Evolutionary conservation across 2,888 invertebrate genomes (phyloP).

Genomic region (Bombyx huttoni): DNA sequence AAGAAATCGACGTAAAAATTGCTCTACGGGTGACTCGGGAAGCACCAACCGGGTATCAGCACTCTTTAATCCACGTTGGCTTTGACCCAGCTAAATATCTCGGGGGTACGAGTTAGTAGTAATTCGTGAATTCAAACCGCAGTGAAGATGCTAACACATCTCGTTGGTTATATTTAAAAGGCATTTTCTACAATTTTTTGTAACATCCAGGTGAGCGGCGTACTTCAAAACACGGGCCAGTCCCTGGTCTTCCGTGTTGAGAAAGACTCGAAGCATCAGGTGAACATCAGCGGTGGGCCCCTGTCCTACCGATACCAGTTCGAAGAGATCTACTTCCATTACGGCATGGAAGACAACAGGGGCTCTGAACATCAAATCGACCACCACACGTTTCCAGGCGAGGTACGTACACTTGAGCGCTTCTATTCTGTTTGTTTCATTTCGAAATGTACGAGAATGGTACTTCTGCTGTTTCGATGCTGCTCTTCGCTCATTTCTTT

Average conservation of each 20-base stretch:
- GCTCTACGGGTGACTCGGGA: no score
- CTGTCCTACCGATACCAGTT: constrained; percentile 96
- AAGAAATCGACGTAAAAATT: no score
- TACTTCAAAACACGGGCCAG: constrained; percentile 93
- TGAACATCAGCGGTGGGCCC: constrained; percentile 97
- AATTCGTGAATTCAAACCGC: no score
- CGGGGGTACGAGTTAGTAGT: no score
- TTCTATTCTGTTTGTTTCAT: no score
- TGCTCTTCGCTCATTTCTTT: no score
- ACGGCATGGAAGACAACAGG: constrained; percentile 88
- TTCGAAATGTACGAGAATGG: not conserved
- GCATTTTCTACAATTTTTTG: not conserved
- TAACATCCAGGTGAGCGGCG: constrained; percentile 82
- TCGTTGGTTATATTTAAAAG: not conserved
- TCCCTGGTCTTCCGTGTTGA: constrained; percentile 93
- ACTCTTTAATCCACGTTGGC: no score
- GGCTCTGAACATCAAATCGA: constrained; percentile 98
- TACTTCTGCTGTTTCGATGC: not conserved
- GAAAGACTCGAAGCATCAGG: constrained; percentile 90
- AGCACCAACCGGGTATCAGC: no score
- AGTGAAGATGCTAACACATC: no score
- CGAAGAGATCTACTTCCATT: constrained; percentile 96
- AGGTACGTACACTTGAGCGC: constrained; percentile 75
- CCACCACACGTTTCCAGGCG: constrained; percentile 95
- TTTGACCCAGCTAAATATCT: no score